Base-by-base conservation (phyloP, 2,888 invertebrate genomes). In the Eurois occulta region DNA sequence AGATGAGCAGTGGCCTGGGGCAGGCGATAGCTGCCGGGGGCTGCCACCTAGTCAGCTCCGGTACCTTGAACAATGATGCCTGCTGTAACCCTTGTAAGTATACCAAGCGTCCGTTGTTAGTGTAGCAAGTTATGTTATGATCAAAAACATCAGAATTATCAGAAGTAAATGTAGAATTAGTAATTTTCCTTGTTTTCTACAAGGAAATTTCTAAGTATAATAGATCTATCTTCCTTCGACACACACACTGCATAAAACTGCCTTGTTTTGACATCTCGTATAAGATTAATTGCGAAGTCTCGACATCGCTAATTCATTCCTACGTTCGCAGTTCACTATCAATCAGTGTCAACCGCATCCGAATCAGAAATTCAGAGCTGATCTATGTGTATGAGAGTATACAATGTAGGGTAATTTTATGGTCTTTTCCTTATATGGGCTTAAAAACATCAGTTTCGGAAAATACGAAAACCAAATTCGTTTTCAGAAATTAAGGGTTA, bases 11-110 rank as follows among this genome's bases (percentile, higher is more conserved):
- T 80, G 96, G 96, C 0, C 86, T 97, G 71, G 93, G 96, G 41
- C 96, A 96, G 83, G 96, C 96, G 66, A 96, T 96, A 90, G 96
- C 96, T 4, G 95, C 96, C 11, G 96, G 96, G 0, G 96, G 96
- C 75, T 96, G 96, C 82, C 96, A 96, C 81, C 93, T 96, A 48
- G 93, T 96, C 93, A 96, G 96, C 87, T 96, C 96, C 4, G 94
- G 95, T 0, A 92, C 95, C 1, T 92, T 96, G 83, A 94, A 91
- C 88, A 94, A 93, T 72, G 96, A 96, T 64, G 91, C 92, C 70
- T 95, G 94, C 90, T 96, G 96, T 83, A 96, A 96, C 68, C 96
- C 96, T 75, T 97, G 97, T 97, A 84, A 95, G 96, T 94, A 77
- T 41, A 46, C 3, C 28, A n/a, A 0, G 38, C 38, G 38, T 38